Conservation (phyloP, 2,888 invertebrate species). For the Thera obeliscata region DNA sequence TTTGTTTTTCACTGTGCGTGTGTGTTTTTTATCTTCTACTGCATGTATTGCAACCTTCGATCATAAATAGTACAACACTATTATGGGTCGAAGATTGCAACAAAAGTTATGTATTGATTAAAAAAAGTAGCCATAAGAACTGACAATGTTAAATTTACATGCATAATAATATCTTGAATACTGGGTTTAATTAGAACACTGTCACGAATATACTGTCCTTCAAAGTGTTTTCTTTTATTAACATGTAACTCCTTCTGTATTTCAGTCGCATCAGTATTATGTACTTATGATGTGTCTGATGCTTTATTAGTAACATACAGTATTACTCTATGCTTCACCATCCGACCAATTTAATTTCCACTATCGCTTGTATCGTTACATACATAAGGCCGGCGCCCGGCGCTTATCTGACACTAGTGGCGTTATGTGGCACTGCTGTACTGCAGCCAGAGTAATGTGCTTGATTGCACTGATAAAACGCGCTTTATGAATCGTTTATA, state of each 20-base stretch:
- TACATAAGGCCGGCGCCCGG: slow-evolving; percentile 29
- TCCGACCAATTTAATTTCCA: slow-evolving; percentile 24
- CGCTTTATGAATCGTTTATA: background rate
- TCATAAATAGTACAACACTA: no score
- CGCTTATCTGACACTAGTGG: slow-evolving; percentile 31
- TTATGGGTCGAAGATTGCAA: no score
- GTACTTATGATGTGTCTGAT: background rate
- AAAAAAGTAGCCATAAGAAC: no score
- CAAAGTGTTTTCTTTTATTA: background rate
- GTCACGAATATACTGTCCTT: background rate
- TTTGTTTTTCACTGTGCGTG: no score
- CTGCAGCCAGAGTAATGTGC: slow-evolving; percentile 23
- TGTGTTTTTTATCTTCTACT: no score
- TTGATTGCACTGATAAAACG: slow-evolving; percentile 24
- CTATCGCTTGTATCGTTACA: slow-evolving; percentile 28
- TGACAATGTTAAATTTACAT: no score
- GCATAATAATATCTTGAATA: no score
- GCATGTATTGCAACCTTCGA: no score
- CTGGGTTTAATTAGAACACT: background rate
- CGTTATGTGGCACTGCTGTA: slow-evolving; percentile 27
- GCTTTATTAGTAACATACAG: background rate
- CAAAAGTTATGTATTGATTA: no score
- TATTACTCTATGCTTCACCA: slow-evolving; percentile 16
- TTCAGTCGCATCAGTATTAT: background rate
- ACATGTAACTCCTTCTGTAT: background rate